Evolutionary conservation across 2,888 invertebrate genomes (phyloP), one percentile per base, ranked within the genome.

Genomic region (Abrostola tripartita): DNA sequence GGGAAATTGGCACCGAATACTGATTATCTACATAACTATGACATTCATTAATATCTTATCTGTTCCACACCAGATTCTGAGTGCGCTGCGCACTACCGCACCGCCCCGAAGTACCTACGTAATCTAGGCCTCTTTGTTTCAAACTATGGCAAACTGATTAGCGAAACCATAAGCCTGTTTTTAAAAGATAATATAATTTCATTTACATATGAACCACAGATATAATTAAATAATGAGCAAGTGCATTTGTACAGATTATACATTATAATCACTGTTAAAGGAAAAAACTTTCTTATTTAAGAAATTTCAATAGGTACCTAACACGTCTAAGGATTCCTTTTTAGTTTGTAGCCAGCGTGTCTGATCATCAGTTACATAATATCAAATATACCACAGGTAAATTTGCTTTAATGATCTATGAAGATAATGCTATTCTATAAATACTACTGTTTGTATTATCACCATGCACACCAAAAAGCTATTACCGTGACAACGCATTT

Each of bases 401-500:
- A 47, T 24, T 47, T 0, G 9, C 24, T 44, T 14, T 7, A 7
- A 47, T 47, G 44, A 47, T 24, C 24, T 24, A 24, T 24, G 44
- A 24, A 47, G 14, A 9, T 44, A 44, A 8, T 6, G 7, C 2
- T 10, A 41, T 56, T 59, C 61, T 6, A 38, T 68, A 61, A 64
- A 58, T 49, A 37, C 47, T 44, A 40, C 4, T 42, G 56, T 52
- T 10, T 35, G 47, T 37, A 53, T 51, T 61, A 40, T n/a, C 24
- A 6, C 36, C 12, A 24, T 14, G 52, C 37, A 44, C 55, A 58
- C 63, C 59, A 61, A 61, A 60, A 49, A 59, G 38, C 47, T 65
- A 65, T 57, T 53, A 65, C 52, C 68, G 62, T 52, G 62, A 44
- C 58, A 49, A 55, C 63, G 50, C 52, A 61, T 65, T 66, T 61